Base-by-base conservation (phyloP, 1,140 invertebrate species). In the Hyles euphorbiae region DNA sequence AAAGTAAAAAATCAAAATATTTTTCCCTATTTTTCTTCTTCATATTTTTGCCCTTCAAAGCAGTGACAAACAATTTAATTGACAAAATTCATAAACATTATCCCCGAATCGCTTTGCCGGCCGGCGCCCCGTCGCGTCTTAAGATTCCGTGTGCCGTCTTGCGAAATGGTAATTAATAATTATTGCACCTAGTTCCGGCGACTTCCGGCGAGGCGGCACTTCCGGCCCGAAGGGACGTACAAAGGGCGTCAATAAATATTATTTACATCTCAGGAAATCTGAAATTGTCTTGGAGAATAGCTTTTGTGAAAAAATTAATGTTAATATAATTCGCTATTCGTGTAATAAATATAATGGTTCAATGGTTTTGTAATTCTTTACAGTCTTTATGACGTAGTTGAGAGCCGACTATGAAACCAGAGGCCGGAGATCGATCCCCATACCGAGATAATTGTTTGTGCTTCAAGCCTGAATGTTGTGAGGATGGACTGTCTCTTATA, bases 171-270 rank as follows among this genome's bases (percentile, higher is more conserved):
- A 79, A 82, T 82, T 81, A 81, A 81, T 81, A 79, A 78, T 79
- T 76, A 79, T 81, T 75, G 61, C 76, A 78, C 76, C 73, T 76
- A 74, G 70, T 76, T 81, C 78, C 78, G 78, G 78, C 58, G 51
- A 65, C 65, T 69, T 77, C 76, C 74, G 66, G 60, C 36, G 56
- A 58, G 63, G 56, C 43, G 53, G 62, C 64, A 67, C 65, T 69
- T 79, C 74, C 74, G 67, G 67, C 43, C 34, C 22, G 43, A 60
- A 51, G 54, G 63, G 59, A 61, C 51, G 53, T 58, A 64, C 56
- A 57, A 61, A 55, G 55, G 48, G 46, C 62, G 73, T 66, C 70
- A 67, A 68, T 73, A 78, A 78, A 64, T 55, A 75, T 72, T 71
- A 72, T 71, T 72, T 72, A 68, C 59, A 11, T 9, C n/a, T 11